These are phyloP conservation scores for Tachysurus fulvidraco DNA, from an alignment of 2,113 vertebrate genomes.

Conservation along the genomic window DNA sequence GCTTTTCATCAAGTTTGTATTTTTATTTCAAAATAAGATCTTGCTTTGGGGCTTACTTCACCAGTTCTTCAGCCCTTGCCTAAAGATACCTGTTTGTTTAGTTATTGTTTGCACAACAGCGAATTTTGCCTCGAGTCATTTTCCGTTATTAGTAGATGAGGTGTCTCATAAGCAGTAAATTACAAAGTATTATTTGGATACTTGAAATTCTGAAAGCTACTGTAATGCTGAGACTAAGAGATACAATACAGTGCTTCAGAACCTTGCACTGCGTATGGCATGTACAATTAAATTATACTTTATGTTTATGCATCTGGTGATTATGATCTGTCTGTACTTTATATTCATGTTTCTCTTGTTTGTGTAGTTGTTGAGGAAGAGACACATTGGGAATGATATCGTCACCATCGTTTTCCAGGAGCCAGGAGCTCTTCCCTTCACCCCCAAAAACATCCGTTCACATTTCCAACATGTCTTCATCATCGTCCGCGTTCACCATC, in stretches of 20 bases:
- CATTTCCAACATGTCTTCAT: conserved; percentile 98
- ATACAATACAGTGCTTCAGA: background rate
- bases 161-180: no score
- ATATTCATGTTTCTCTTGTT: background rate
- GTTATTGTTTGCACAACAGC: background rate
- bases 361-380: conserved; percentile 86
- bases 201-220: background rate
- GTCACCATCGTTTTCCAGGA: conserved; percentile 98
- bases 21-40: background rate
- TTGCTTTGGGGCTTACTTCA: background rate
- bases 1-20: background rate
- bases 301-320: background rate
- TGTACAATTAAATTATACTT: background rate
- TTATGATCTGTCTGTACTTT: background rate
- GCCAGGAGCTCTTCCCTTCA: conserved; percentile 93
- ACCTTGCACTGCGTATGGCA: background rate
- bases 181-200: background rate
- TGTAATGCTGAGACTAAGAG: background rate
- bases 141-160: background rate
- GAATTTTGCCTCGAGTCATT: background rate
- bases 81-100: background rate
- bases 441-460: conserved; percentile 95
- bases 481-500: conserved; percentile 85
- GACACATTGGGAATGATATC: conserved; percentile 97
- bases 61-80: background rate